Evolutionary conservation across 1,140 invertebrate species (phyloP).

Genomic region (Drosophila kikkawai): DNA sequence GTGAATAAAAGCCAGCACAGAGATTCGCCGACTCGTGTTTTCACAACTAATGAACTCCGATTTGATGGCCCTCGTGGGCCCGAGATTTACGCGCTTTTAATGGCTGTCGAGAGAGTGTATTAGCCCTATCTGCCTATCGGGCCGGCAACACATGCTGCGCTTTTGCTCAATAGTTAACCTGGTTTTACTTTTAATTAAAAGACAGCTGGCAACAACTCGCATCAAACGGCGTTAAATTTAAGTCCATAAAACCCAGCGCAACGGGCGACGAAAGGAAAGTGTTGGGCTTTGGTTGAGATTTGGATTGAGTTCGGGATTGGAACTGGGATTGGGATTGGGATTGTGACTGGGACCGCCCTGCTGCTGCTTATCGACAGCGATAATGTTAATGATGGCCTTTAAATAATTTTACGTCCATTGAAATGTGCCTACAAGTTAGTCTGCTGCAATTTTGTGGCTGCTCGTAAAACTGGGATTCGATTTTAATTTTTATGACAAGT

Average conservation of each 20-base stretch:
- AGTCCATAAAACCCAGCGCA: conserved; percentile 57
- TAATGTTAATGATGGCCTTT: conserved; percentile 78
- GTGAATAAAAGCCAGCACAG: conserved; percentile 24
- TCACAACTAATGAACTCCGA: conserved; percentile 73
- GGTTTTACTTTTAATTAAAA: conserved; percentile 79
- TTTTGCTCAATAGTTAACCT: conserved; percentile 77
- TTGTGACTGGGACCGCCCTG: conserved; percentile 34
- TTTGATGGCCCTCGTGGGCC: conserved; percentile 59
- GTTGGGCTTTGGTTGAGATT: conserved; percentile 18
- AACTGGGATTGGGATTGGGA: conserved; percentile 9
- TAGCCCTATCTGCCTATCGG: conserved; percentile 46
- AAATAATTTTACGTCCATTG: conserved; percentile 65
- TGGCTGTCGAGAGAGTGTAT: conserved; percentile 47
- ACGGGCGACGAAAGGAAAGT: conserved; percentile 67
- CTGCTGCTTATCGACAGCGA: conserved; percentile 55
- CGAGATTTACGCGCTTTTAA: conserved; percentile 71
- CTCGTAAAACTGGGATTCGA: conserved; percentile 67
- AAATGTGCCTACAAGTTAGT: conserved; percentile 56
- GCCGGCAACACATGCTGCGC: conserved; percentile 61
- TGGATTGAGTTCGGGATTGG: conserved; percentile 3
- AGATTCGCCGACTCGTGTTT: conserved; percentile 44
- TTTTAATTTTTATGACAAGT: conserved; percentile 77
- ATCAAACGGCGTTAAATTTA: conserved; percentile 72
- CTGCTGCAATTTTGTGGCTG: conserved; percentile 63
- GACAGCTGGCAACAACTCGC: conserved; percentile 39